Evolutionary conservation across 2,797 vertebrate species (phyloP), one percentile per base, ranked within the genome.

Genomic region (Ibycter americanus): DNA sequence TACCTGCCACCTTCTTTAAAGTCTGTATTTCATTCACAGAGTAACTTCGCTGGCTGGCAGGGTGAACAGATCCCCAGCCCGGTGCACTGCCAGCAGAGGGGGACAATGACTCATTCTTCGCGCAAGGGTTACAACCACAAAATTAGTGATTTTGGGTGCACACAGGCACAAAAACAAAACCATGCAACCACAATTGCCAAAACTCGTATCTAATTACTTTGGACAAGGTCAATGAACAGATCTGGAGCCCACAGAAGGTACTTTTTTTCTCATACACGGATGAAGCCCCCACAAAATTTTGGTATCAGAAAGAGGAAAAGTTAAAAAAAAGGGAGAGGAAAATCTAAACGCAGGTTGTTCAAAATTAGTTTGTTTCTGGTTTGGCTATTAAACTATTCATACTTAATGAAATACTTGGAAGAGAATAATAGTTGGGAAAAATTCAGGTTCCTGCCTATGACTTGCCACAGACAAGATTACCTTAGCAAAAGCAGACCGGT

Each of bases 131-230:
- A 26, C 52, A 42, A 32, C 42, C 52, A 9, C 54, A 6, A 46
- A 34, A 46, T 6, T 0, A 3, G 44, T 2, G 63, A 49, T 70
- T 73, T n/a, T 11, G 22, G 34, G 56, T 11, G 32, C 42, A 15
- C 12, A 11, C 7, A 4, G 22, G 31, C 55, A 20, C 31, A 27
- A 31, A 49, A 14, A 2, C 38, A 65, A 65, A 58, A 27, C n/a
- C 38, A 17, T 0, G 16, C 20, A 9, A 4, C 5, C 59, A 40
- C 3, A 1, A 20, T 0, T 12, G 72, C 68, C 67, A 19, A 44
- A 91, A 59, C 12, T 40, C 21, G 0, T 55, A 55, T 7, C 19
- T 44, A 4, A 25, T 34, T 34, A 59, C 62, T 59, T 18, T 47
- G 44, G 18, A 32, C 2, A 1, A 55, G 14, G 51, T 65, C 52